Evolutionary conservation across 2,797 vertebrate species (phyloP).

Genomic region (Sternarchorhynchus goeldii): DNA sequence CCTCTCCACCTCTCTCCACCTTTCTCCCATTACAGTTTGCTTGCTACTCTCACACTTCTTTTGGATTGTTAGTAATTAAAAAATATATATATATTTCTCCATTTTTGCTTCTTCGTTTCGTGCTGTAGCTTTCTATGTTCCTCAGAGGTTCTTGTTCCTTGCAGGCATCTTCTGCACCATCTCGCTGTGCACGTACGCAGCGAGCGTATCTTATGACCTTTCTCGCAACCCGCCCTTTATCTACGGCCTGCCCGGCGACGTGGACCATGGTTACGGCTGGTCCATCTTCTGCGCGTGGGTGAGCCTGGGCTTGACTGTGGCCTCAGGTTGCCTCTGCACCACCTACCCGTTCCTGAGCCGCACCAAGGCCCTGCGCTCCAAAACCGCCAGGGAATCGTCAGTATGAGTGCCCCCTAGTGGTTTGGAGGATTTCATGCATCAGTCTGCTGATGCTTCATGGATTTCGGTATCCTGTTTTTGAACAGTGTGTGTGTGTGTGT

Average conservation of each 20-base stretch:
- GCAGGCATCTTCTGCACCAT: slow-evolving; percentile 88
- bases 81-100: too few relatives aligned
- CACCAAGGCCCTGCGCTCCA: slow-evolving; percentile 76
- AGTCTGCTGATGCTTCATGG: slow-evolving; percentile 40
- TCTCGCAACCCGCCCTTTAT: slow-evolving; percentile 84
- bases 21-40: too few relatives aligned
- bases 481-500: slow-evolving; percentile 6
- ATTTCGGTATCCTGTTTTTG: slow-evolving; percentile 4
- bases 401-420: slow-evolving; percentile 49
- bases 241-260: slow-evolving; percentile 81
- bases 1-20: too few relatives aligned
- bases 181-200: slow-evolving; percentile 84
- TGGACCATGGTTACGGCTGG: slow-evolving; percentile 87
- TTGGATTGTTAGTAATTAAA: too few relatives aligned
- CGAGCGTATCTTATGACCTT: slow-evolving; percentile 84
- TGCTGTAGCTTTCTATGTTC: too few relatives aligned
- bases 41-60: too few relatives aligned
- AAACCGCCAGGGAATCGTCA: slow-evolving; percentile 67
- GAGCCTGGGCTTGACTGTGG: slow-evolving; percentile 81
- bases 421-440: slow-evolving; percentile 8
- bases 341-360: slow-evolving; percentile 79
- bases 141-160: slow-evolving; percentile 42
- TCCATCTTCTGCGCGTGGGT: slow-evolving; percentile 85
- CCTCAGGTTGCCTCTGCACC: slow-evolving; percentile 82
- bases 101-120: neutral